A percentile compares a stretch with the other conserved stretches of the same genome.
phyloP scores from a whole-genome alignment of 2,888 invertebrate species.

The Agrotis exclamationis region DNA sequence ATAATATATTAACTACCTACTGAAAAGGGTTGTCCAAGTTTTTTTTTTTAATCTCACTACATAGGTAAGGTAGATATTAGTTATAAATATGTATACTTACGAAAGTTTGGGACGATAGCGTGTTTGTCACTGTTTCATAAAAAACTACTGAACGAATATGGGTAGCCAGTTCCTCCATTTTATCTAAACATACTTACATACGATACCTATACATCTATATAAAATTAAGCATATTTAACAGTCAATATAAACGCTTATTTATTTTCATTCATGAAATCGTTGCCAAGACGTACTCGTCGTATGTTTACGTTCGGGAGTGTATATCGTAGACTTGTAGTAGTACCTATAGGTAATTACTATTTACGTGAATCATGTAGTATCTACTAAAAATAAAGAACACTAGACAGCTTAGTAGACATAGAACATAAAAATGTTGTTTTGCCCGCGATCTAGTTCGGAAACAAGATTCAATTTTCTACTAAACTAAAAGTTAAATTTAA shows the following conservation, averaged over 20 bases:
- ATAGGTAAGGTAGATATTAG: too few species aligned
- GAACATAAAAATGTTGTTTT: not conserved
- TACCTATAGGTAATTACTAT: conserved; percentile 12
- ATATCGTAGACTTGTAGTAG: conserved; percentile 32
- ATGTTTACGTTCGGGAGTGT: conserved; percentile 59
- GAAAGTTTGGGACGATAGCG: too few species aligned
- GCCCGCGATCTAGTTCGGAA: not conserved
- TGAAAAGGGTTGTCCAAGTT: too few species aligned
- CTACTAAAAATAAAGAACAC: conserved; percentile 34
- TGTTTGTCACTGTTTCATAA: too few species aligned
- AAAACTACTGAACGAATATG: too few species aligned
- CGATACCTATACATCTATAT: not conserved
- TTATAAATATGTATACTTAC: too few species aligned
- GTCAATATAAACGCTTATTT: conserved; percentile 24
- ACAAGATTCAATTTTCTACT: too few species aligned
- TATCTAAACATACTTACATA: not conserved
- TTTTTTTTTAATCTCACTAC: too few species aligned
- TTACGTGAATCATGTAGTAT: conserved; percentile 33
- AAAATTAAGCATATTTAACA: not conserved
- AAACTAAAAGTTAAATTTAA: too few species aligned
- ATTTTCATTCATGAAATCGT: conserved; percentile 56
- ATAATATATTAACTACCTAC: too few species aligned
- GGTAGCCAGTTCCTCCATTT: too few species aligned
- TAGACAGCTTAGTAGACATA: conserved; percentile 1
- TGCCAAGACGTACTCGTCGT: conserved; percentile 52